Conservation (phyloP, 1,140 invertebrate species). For the Brachionus rubens region DNA sequence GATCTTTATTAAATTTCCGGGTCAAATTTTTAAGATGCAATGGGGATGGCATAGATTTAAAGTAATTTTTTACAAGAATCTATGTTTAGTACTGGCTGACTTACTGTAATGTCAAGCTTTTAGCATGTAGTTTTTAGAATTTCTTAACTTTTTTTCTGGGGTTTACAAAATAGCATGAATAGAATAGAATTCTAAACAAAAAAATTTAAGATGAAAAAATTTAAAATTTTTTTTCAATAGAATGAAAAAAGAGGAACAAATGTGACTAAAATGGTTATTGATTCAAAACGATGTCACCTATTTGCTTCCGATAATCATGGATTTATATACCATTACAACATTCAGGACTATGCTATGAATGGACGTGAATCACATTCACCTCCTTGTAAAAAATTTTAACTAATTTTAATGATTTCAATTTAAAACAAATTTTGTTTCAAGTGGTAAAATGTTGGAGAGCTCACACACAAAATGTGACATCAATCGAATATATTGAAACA, state of each 20-base stretch:
- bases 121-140: too few relatives aligned
- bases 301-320: slow-evolving; percentile 56
- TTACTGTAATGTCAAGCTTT: too few relatives aligned
- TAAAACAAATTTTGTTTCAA: slow-evolving; percentile 51
- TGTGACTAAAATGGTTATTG: slow-evolving; percentile 19
- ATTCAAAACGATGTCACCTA: slow-evolving; percentile 47
- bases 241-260: slow-evolving; percentile 28
- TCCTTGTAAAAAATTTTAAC: slow-evolving; percentile 51
- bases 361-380: slow-evolving; percentile 50
- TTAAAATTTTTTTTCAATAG: neutral
- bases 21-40: neutral
- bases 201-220: too few relatives aligned
- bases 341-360: slow-evolving; percentile 54
- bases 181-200: neutral
- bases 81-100: neutral
- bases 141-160: too few relatives aligned
- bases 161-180: neutral
- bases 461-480: slow-evolving; percentile 56
- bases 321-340: slow-evolving; percentile 58
- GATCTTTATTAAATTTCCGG: neutral
- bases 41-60: slow-evolving; percentile 36
- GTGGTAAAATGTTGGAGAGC: slow-evolving; percentile 57
- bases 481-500: slow-evolving; percentile 55
- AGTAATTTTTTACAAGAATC: neutral
- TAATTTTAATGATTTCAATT: too few relatives aligned